Conservation (phyloP, 2,797 vertebrate species). For the Huso huso region DNA sequence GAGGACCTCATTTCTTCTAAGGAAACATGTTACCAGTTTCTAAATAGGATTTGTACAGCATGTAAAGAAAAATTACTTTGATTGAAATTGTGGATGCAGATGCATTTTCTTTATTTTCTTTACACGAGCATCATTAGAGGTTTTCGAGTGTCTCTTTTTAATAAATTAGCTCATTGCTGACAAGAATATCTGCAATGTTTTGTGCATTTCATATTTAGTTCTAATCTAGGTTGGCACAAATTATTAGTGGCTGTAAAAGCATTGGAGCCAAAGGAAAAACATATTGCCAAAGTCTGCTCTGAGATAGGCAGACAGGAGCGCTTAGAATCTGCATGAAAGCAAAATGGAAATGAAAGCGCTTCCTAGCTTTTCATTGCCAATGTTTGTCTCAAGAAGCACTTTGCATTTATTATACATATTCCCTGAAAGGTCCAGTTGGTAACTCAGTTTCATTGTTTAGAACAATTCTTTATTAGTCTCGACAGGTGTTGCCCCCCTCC, state of each 20-base stretch:
- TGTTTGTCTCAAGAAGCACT: conserved; percentile 53
- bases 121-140: conserved; percentile 58
- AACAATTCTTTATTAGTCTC: conserved; percentile 48
- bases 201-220: conserved; percentile 41
- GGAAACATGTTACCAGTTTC: no score
- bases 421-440: conserved; percentile 8
- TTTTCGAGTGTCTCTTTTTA: conserved; percentile 43
- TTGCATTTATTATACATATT: conserved; percentile 13
- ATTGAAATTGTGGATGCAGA: neutral
- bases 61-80: neutral
- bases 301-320: conserved; percentile 51
- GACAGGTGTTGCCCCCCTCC: conserved; percentile 55
- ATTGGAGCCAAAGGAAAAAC: conserved; percentile 35
- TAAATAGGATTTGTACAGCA: neutral
- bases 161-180: conserved; percentile 65
- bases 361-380: conserved; percentile 58
- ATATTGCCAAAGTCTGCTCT: conserved; percentile 55
- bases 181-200: conserved; percentile 55
- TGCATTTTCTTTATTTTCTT: conserved; percentile 31
- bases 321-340: conserved; percentile 41
- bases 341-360: conserved; percentile 50
- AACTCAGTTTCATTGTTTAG: conserved; percentile 6
- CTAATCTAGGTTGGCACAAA: conserved; percentile 62
- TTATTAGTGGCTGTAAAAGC: conserved; percentile 43
- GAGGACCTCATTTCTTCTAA: no score